phyloP scores from a whole-genome alignment of 2,888 invertebrate species.

The Gastrophysa polygoni region DNA sequence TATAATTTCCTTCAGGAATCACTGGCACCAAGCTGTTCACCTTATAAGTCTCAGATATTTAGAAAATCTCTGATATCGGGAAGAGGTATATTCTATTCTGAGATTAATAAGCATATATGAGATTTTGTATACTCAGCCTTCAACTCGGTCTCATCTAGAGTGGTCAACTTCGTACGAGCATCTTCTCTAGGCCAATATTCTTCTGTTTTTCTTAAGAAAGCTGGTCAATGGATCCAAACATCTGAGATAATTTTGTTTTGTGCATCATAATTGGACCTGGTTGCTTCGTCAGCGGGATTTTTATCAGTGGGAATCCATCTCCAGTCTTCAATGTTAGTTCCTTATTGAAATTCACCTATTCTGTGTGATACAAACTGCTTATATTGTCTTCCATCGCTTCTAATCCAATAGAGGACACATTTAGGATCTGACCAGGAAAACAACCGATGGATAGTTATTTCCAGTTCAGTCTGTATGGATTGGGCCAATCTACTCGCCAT shows the following conservation, averaged over 20 bases:
- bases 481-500: neutral
- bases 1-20: neutral
- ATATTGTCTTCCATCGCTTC: neutral
- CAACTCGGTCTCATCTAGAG: neutral
- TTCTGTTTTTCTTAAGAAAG: neutral
- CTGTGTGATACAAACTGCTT: neutral
- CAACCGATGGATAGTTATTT: neutral
- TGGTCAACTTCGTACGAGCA: neutral
- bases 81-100: neutral
- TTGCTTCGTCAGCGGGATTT: neutral
- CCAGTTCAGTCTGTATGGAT: neutral
- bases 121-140: neutral
- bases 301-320: neutral
- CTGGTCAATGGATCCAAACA: neutral
- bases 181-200: neutral
- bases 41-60: neutral
- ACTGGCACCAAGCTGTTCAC: neutral
- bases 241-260: neutral
- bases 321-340: slow-evolving; percentile 1
- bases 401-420: neutral
- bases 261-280: neutral
- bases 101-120: too few species aligned
- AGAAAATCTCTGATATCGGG: neutral
- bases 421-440: neutral
- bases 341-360: neutral